These are phyloP conservation scores for Parauchenoglanis punctatus DNA, from an alignment of 2,797 vertebrate species.

Conservation along the genomic window DNA sequence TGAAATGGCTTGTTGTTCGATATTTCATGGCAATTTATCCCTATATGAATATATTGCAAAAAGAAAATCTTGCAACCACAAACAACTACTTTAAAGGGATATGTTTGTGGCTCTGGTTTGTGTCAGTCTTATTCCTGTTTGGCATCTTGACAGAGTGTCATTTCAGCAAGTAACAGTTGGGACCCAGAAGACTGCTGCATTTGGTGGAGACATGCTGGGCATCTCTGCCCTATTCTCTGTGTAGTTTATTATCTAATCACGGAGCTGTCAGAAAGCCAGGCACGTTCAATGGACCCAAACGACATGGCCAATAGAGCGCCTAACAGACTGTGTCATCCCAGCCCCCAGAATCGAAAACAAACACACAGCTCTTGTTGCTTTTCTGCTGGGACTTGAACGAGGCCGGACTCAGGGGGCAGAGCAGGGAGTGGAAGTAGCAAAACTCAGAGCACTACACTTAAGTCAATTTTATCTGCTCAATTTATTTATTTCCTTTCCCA, in stretches of 20 bases:
- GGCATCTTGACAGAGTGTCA: constrained; percentile 43
- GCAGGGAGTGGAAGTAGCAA: constrained; percentile 29
- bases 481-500: constrained; percentile 40
- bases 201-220: constrained; percentile 42
- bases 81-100: constrained; percentile 39
- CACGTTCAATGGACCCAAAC: constrained; percentile 76
- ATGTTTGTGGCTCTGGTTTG: constrained; percentile 50
- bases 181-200: constrained; percentile 1
- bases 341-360: constrained; percentile 79
- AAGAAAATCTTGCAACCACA: constrained; percentile 23
- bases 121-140: constrained; percentile 53
- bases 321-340: constrained; percentile 81
- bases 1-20: constrained; percentile 36
- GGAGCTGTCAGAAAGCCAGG: constrained; percentile 69
- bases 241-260: constrained; percentile 77
- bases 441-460: neutral
- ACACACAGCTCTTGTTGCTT: constrained; percentile 65
- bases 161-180: constrained; percentile 41
- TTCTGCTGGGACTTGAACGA: constrained; percentile 56
- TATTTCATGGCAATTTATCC: constrained; percentile 38
- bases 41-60: constrained; percentile 41
- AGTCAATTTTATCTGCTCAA: constrained; percentile 31
- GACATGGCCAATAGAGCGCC: constrained; percentile 80
- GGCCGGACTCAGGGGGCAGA: neutral
- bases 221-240: constrained; percentile 54